phyloP scores from a whole-genome alignment of 2,113 vertebrate genomes.

The Entelurus aequoreus region DNA sequence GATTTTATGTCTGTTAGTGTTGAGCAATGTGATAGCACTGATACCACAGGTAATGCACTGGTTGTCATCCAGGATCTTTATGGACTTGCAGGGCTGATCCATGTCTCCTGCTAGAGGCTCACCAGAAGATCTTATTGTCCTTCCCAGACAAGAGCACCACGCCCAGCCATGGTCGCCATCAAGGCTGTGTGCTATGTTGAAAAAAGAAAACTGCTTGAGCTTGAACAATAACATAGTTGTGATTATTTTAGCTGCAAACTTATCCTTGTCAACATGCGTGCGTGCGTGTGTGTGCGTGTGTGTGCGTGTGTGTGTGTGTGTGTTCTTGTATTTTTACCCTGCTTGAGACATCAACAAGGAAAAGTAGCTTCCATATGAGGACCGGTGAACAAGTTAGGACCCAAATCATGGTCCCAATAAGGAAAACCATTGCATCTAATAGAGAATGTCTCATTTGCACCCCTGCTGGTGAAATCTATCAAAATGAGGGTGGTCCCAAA shows the following conservation, averaged over 20 bases:
- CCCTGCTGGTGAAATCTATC: too few species aligned
- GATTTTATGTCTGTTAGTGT: neutral
- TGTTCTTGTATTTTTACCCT: too few species aligned
- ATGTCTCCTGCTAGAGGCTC: conserved; percentile 4
- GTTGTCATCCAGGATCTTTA: conserved; percentile 16
- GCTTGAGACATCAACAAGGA: too few species aligned
- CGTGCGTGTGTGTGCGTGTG: too few species aligned
- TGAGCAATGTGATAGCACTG: conserved; percentile 6
- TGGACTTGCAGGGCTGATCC: neutral
- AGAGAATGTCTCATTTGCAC: too few species aligned
- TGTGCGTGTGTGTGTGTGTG: too few species aligned
- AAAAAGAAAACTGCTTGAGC: conserved; percentile 10
- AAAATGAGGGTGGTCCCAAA: too few species aligned
- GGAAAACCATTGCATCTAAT: too few species aligned
- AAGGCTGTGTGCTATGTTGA: neutral
- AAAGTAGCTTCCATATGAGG: too few species aligned
- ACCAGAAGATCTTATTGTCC: conserved; percentile 12
- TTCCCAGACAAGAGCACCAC: conserved; percentile 24
- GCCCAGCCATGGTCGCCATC: conserved; percentile 20
- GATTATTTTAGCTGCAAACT: neutral
- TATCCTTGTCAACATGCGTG: neutral
- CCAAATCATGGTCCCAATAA: too few species aligned
- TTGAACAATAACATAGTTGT: neutral
- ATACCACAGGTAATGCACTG: neutral
- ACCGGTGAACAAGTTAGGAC: too few species aligned